Percentiles rank a stretch among this genome's conserved stretches.
phyloP scores from a whole-genome alignment of 2,113 vertebrate genomes.

The Ceuthmochares aereus region DNA sequence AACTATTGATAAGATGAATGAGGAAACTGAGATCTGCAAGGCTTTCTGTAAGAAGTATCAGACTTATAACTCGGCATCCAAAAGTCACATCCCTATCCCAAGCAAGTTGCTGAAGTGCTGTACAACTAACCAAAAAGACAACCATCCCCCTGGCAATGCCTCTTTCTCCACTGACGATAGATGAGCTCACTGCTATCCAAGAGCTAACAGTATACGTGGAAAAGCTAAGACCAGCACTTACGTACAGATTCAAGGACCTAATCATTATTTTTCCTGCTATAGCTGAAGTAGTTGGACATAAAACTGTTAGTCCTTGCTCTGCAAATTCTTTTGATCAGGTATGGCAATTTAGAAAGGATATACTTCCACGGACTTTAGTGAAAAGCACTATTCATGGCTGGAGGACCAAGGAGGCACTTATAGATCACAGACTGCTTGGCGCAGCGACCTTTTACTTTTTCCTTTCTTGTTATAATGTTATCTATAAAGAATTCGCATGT shows the following conservation, averaged over 20 bases:
- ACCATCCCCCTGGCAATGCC: background rate
- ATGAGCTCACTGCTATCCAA: background rate
- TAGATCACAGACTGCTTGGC: background rate
- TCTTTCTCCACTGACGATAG: background rate
- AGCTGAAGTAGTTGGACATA: background rate
- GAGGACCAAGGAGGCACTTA: background rate
- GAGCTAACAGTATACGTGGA: background rate
- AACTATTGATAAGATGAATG: background rate
- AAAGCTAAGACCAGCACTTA: background rate
- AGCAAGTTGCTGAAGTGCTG: background rate
- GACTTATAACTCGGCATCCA: background rate
- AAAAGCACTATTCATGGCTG: background rate
- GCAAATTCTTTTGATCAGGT: conserved; percentile 1
- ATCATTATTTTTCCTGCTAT: conserved; percentile 12
- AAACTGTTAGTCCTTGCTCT: background rate
- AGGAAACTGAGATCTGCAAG: background rate
- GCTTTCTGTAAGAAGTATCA: background rate
- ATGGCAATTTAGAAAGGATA: background rate
- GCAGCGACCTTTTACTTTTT: background rate
- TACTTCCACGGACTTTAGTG: background rate
- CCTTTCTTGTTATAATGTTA: background rate
- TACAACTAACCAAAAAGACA: background rate
- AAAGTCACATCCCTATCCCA: background rate
- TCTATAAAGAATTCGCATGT: background rate
- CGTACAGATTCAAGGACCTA: background rate